Base-by-base conservation (phyloP, 2,797 vertebrate species). In the Hephaestus fuliginosus region DNA sequence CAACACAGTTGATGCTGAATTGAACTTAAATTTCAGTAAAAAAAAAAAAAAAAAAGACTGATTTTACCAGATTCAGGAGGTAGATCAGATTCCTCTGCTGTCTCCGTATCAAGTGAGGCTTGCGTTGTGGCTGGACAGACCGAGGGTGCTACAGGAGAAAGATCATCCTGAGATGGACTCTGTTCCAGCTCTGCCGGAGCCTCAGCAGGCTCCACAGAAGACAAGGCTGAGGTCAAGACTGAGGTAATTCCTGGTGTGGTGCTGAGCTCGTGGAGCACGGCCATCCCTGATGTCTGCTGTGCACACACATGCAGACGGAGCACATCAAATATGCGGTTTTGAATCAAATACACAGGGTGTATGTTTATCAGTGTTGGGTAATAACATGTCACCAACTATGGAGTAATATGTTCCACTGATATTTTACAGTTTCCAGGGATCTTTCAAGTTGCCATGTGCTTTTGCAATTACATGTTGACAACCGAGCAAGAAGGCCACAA, bases 61-160 rank as follows among this genome's bases (percentile, higher is more conserved):
- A 66, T 66, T 86, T 33, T 82, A 95, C 93, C 91, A 78, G 84
- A 76, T 76, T 89, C 76, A 69, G 78, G 89, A 92, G 92, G 85
- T 89, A 92, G 91, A 89, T 91, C 57, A 1, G 87, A 82, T 86
- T 91, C 82, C 72, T 92, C 86, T 78, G 79, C 69, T 0, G 79
- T 49, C 55, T 91, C 88, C 17, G 71, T 53, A 28, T 88, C 73
- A 18, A 66, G 53, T 12, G 74, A 33, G n/a, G 86, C 79, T 30
- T 86, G 91, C 2, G 81, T 73, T 62, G 84, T 17, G 39, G 63
- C 70, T 28, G 91, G 86, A 74, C 86, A 79, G 30, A 28, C 46
- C 1, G 88, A 76, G 36, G 75, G 51, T 48, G 76, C 77, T 39
- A 36, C 75, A 51, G 81, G 78, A 80, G 85, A 85, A 51, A 70